phyloP scores from a whole-genome alignment of 92 coral and sea anemone species.

The Muricea muricata region DNA sequence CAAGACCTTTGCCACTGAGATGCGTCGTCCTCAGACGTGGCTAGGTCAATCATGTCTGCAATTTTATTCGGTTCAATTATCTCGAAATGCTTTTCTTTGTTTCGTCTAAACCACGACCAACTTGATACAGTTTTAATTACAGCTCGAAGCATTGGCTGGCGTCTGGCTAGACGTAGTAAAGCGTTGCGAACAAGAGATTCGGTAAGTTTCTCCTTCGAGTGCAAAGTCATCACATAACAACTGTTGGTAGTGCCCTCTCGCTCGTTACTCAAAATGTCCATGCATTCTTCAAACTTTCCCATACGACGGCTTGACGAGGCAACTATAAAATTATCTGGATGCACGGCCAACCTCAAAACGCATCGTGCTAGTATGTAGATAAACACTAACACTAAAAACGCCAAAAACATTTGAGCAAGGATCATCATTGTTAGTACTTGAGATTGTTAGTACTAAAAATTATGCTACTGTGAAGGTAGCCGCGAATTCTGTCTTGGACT shows the following conservation, averaged over 20 bases:
- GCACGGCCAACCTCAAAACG: neutral
- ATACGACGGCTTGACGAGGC: neutral
- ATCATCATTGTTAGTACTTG: no score
- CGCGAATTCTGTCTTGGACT: no score
- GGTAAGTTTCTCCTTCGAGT: neutral
- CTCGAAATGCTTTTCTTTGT: neutral
- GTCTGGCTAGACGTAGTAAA: neutral
- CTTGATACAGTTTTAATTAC: neutral
- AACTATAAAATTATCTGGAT: neutral
- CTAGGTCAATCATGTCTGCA: neutral
- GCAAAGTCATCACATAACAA: neutral
- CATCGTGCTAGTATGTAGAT: neutral
- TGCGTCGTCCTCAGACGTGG: neutral
- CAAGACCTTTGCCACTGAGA: neutral
- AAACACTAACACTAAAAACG: neutral
- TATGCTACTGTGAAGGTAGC: no score
- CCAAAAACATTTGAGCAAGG: neutral
- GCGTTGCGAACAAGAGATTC: constrained; percentile 14
- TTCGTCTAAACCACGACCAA: neutral
- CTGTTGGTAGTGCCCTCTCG: neutral
- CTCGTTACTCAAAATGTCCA: neutral
- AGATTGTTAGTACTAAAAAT: no score
- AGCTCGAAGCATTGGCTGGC: constrained; percentile 11
- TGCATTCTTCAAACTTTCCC: constrained; percentile 10
- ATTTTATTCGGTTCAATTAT: neutral